These are phyloP conservation scores for Hylaeus anthracinus DNA, from an alignment of 1,140 invertebrate species.

Conservation along the genomic window DNA sequence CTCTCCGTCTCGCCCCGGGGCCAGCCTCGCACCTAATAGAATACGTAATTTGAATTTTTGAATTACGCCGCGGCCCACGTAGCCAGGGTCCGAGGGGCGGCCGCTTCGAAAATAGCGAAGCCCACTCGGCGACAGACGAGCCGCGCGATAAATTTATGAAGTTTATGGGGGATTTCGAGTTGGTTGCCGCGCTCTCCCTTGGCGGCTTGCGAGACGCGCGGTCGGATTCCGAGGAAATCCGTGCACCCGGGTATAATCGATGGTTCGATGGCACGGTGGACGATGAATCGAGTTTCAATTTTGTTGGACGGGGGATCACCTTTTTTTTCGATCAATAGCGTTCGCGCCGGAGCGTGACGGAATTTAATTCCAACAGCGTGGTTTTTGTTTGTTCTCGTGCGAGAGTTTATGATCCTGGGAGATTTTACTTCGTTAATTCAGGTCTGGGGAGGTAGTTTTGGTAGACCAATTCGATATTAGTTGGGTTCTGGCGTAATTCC, in stretches of 20 bases:
- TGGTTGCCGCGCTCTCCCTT: neutral
- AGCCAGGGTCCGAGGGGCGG: neutral
- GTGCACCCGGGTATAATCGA: conserved; percentile 27
- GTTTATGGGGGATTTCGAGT: conserved; percentile 66
- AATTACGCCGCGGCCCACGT: conserved; percentile 56
- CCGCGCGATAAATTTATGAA: conserved; percentile 69
- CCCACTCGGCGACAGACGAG: conserved; percentile 37
- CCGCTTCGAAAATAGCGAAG: conserved; percentile 19
- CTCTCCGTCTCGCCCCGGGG: neutral
- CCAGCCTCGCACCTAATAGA: conserved; percentile 76
- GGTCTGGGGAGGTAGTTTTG: no score
- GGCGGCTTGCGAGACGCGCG: neutral
- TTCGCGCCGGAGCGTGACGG: neutral
- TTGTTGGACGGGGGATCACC: neutral
- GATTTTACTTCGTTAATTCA: neutral
- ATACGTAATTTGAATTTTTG: conserved; percentile 78
- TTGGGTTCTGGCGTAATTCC: no score
- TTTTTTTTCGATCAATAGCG: conserved; percentile 7
- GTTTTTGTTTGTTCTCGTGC: neutral
- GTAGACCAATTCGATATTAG: no score
- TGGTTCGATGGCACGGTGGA: conserved; percentile 1
- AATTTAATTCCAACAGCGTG: neutral
- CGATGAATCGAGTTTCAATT: conserved; percentile 38
- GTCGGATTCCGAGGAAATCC: conserved; percentile 17
- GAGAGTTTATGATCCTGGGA: neutral